A percentile compares a stretch with the other conserved stretches of the same genome.
phyloP scores from a whole-genome alignment of 1,140 invertebrate species.

The Drosophila novamexicana region DNA sequence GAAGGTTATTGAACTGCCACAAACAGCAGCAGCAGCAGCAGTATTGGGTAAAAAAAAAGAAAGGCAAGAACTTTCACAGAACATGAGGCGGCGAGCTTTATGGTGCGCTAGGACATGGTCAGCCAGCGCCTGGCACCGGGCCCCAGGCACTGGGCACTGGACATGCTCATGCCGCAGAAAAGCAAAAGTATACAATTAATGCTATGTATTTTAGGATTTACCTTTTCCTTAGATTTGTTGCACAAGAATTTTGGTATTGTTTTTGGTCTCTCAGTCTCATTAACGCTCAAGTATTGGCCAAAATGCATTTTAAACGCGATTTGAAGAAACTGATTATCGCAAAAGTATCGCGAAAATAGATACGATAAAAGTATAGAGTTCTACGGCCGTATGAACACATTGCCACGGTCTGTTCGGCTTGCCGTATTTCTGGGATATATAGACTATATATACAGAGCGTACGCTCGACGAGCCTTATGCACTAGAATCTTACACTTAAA shows the following conservation, averaged over 20 bases:
- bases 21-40: slow-evolving; percentile 7
- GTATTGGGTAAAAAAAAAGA: background rate
- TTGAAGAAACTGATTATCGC: slow-evolving; percentile 83
- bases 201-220: slow-evolving; percentile 15
- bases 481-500: slow-evolving; percentile 32
- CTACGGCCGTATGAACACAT: slow-evolving; percentile 77
- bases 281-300: slow-evolving; percentile 65
- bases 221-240: slow-evolving; percentile 44
- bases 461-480: slow-evolving; percentile 8
- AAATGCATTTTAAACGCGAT: slow-evolving; percentile 79
- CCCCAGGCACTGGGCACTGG: too few species aligned
- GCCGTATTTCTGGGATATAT: slow-evolving; percentile 20
- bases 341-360: slow-evolving; percentile 82
- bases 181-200: slow-evolving; percentile 56
- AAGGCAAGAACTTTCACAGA: slow-evolving; percentile 37
- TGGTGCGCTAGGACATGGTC: slow-evolving; percentile 64
- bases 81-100: background rate
- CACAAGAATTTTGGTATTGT: slow-evolving; percentile 34
- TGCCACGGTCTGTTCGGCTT: slow-evolving; percentile 35
- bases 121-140: slow-evolving; percentile 8
- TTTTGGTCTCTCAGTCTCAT: slow-evolving; percentile 55
- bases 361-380: slow-evolving; percentile 72
- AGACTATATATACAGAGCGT: slow-evolving; percentile 26
- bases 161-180: slow-evolving; percentile 7
- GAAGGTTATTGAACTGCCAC: slow-evolving; percentile 50